Evolutionary conservation across 2,113 vertebrate species (phyloP).

Genomic region (Gopherus flavomarginatus): DNA sequence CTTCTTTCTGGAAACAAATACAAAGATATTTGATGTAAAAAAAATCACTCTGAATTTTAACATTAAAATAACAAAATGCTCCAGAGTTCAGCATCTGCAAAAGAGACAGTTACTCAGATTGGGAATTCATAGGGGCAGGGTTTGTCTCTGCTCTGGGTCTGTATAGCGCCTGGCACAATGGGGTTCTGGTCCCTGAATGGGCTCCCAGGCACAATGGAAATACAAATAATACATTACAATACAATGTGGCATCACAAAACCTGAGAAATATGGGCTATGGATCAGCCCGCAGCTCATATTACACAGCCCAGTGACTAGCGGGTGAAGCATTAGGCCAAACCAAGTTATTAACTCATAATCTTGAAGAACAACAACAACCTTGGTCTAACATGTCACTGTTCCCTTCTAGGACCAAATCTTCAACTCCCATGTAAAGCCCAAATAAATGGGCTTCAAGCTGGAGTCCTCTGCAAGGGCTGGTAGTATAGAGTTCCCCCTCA

Average conservation of each 20-base stretch:
- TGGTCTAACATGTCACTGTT: background rate
- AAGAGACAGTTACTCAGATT: background rate
- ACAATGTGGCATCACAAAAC: rapidly evolving
- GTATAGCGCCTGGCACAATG: too few relatives aligned
- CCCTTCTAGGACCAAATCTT: background rate
- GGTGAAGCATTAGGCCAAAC: rapidly evolving
- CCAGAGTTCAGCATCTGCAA: background rate
- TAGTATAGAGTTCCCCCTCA: background rate
- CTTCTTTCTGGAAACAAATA: conserved; percentile 74
- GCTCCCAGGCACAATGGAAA: too few relatives aligned
- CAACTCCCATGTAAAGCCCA: rapidly evolving
- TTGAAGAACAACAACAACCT: background rate
- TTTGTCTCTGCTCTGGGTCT: too few relatives aligned
- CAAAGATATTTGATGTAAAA: conserved; percentile 44
- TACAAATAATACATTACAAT: too few relatives aligned
- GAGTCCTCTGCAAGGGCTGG: background rate
- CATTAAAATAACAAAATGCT: conserved; percentile 20
- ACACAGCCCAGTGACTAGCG: background rate
- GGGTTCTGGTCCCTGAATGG: too few relatives aligned
- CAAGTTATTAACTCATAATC: background rate
- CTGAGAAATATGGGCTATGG: background rate
- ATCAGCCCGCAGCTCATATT: rapidly evolving
- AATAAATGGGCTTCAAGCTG: background rate
- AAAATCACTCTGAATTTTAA: conserved; percentile 46
- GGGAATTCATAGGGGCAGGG: too few relatives aligned